Evolutionary conservation across 2,888 invertebrate species (phyloP).

Genomic region (Julus scandinavius): DNA sequence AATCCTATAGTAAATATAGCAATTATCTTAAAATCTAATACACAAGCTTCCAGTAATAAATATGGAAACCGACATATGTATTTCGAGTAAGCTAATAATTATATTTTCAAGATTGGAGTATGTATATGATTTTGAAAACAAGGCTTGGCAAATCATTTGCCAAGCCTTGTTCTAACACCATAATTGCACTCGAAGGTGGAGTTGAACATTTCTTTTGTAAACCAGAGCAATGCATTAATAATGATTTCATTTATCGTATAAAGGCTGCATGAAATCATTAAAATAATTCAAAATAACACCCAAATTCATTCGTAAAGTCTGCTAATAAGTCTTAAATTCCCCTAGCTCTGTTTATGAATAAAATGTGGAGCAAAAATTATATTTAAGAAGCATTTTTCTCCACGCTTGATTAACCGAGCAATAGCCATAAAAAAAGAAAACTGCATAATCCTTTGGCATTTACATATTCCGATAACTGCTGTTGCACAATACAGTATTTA

Average conservation of each 20-base stretch:
- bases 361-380: neutral
- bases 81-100: no score
- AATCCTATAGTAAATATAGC: no score
- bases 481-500: conserved; percentile 3
- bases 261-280: neutral
- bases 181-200: neutral
- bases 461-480: conserved; percentile 36
- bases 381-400: neutral
- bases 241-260: neutral
- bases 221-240: neutral
- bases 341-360: neutral
- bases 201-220: neutral
- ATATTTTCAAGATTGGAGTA: no score
- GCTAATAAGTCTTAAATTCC: neutral
- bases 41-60: no score
- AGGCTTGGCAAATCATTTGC: no score
- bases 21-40: no score
- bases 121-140: no score
- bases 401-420: neutral
- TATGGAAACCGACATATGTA: no score
- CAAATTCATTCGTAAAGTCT: neutral
- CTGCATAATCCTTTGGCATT: conserved; percentile 22
- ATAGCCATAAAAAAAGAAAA: conserved; percentile 18
- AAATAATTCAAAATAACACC: no score
- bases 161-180: no score